A percentile compares a stretch with the other conserved stretches of the same genome.
These are phyloP conservation scores for Drosophila putrida DNA, from an alignment of 2,888 invertebrate species.

Conservation along the genomic window DNA sequence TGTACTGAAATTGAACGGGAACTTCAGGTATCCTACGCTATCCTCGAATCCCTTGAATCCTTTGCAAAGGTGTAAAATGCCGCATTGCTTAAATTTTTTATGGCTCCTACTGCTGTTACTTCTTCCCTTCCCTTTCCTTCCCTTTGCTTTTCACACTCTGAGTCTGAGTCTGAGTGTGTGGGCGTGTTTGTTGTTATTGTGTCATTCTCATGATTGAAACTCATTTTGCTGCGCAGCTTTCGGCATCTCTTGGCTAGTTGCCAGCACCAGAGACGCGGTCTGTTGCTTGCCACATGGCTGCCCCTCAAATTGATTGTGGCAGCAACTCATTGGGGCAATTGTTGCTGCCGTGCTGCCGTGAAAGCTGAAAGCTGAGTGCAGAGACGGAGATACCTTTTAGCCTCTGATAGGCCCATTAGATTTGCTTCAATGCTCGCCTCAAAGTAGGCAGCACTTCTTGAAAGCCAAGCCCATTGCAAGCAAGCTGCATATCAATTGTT, in stretches of 20 bases:
- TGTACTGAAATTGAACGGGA: slow-evolving; percentile 12
- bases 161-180: slow-evolving; percentile 8
- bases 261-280: slow-evolving; percentile 12
- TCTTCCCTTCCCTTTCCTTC: not conserved
- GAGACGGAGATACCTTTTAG: slow-evolving; percentile 15
- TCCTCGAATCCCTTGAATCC: slow-evolving; percentile 11
- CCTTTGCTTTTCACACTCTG: not conserved
- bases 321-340: slow-evolving; percentile 59
- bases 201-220: slow-evolving; percentile 76
- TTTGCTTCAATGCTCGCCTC: slow-evolving; percentile 35
- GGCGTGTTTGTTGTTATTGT: slow-evolving; percentile 55
- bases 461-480: slow-evolving; percentile 19
- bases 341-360: slow-evolving; percentile 32
- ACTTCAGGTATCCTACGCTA: slow-evolving; percentile 19
- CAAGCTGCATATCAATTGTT: slow-evolving; percentile 46
- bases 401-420: slow-evolving; percentile 47
- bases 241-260: slow-evolving; percentile 15
- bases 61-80: slow-evolving; percentile 76
- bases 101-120: slow-evolving; percentile 40
- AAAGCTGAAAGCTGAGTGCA: no score
- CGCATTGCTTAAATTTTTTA: slow-evolving; percentile 79
- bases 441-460: slow-evolving; percentile 47
- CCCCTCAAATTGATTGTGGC: slow-evolving; percentile 56
- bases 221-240: slow-evolving; percentile 47
- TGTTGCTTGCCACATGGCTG: slow-evolving; percentile 37